A percentile compares a stretch with the other conserved stretches of the same genome.
Conservation (phyloP, 2,113 vertebrate genomes). For the Camelus dromedarius region DNA sequence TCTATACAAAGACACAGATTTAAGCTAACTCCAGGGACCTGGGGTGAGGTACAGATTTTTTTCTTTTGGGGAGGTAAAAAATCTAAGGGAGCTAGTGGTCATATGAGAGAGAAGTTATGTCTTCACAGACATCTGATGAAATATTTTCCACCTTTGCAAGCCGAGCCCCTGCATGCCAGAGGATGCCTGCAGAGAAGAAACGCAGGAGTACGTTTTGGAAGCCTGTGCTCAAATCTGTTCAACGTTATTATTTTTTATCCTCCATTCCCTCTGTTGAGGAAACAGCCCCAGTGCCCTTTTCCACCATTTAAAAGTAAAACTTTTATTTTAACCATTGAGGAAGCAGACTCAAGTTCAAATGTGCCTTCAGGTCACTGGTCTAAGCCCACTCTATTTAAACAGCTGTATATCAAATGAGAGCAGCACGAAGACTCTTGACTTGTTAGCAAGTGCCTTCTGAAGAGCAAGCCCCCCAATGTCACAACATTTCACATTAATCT, state of each 20-base stretch:
- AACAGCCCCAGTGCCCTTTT: conserved; percentile 30
- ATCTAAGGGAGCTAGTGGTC: background rate
- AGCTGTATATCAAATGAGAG: conserved; percentile 75
- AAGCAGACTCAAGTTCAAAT: conserved; percentile 76
- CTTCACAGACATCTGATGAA: background rate
- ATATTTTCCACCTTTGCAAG: background rate
- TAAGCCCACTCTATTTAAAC: conserved; percentile 83
- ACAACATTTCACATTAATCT: conserved; percentile 78
- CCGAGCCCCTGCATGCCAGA: background rate
- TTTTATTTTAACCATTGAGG: conserved; percentile 68
- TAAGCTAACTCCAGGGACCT: background rate
- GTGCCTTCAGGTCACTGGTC: conserved; percentile 68
- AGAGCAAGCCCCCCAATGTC: conserved; percentile 71
- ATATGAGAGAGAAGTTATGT: background rate
- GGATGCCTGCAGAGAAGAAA: background rate
- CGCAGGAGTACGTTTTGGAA: background rate
- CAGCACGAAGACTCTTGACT: conserved; percentile 47
- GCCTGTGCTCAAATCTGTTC: background rate
- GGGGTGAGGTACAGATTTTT: background rate
- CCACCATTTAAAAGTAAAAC: conserved; percentile 73
- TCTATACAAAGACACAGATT: background rate
- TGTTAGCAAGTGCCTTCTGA: conserved; percentile 70
- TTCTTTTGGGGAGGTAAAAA: background rate
- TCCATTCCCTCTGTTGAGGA: conserved; percentile 27
- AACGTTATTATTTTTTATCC: background rate